Evolutionary conservation across 2,888 invertebrate species (phyloP).

Genomic region (Cosmia pyralina): DNA sequence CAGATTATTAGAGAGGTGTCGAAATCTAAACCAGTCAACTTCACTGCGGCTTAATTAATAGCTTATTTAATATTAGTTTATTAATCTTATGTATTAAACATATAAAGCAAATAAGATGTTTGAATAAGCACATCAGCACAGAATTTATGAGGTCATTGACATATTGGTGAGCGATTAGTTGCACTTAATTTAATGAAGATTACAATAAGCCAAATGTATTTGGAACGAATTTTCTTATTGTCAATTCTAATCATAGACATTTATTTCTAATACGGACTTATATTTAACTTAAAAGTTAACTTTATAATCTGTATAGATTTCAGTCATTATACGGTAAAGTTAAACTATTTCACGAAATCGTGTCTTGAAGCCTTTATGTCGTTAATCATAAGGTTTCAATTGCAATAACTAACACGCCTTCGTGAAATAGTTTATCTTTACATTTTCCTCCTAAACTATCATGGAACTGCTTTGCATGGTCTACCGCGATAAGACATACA

Average conservation of each 20-base stretch:
- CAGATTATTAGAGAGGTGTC: constrained; percentile 74
- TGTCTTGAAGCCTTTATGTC: too few species aligned
- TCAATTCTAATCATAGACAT: background rate
- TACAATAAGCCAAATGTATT: constrained; percentile 48
- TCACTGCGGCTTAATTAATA: constrained; percentile 58
- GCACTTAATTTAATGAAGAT: constrained; percentile 34
- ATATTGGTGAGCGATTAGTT: constrained; percentile 31
- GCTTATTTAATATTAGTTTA: constrained; percentile 54
- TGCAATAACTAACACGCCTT: too few species aligned
- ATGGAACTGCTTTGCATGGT: background rate
- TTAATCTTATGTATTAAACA: constrained; percentile 26
- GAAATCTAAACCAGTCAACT: constrained; percentile 60
- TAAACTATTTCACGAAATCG: too few species aligned
- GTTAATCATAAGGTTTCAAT: too few species aligned
- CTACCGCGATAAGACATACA: background rate
- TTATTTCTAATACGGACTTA: background rate
- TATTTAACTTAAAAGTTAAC: constrained; percentile 8
- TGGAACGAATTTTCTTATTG: constrained; percentile 21
- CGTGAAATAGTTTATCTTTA: too few species aligned
- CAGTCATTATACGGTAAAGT: background rate
- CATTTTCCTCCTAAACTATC: background rate
- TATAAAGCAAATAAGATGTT: constrained; percentile 38
- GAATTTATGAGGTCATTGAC: constrained; percentile 39
- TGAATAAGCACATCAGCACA: constrained; percentile 28
- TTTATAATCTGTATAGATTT: background rate